Evolutionary conservation across 37 sponge, comb jelly and placozoan genomes (phyloP), one percentile per base, ranked within the genome.

Genomic region (Beroe ovata): DNA sequence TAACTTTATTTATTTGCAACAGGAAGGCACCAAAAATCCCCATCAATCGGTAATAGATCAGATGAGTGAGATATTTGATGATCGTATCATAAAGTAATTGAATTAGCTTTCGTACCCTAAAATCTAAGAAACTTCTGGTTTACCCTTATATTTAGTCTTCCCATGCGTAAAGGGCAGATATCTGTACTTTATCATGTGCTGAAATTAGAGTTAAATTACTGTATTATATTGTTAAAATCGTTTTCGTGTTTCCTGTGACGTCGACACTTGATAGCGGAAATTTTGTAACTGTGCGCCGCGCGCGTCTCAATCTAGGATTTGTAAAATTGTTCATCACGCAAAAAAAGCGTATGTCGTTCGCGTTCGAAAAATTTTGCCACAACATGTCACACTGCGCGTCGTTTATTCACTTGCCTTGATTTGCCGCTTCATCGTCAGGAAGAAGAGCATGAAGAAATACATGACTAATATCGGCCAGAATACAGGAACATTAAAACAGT

Each of bases 111-210:
- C 71, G 71, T 69, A 69, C 71, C 71, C 71, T 69, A 69, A 69
- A 6, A 36, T 35, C 38, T 69, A 69, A 28, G 63, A 62, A 62
- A 69, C 71, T 69, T 92, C 94, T 29, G 93, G 95, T 88, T 94
- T 96, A 18, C 95, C 94, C 42, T 90, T 90, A 89, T 96, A 96
- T 14, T 92, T 91, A 35, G 92, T 89, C 91, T 96, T 96, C 58
- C 97, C 97, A 38, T 96, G 91, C 11, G 94, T 64, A 64, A 96
- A 96, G 38, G 97, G 97, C n/a, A 96, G 92, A 88, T 96, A 96
- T 89, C 90, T 92, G 92, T 91, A 95, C 41, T 92, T 93, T 59
- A 96, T 93, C 97, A 96, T 96, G 69, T 96, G 97, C 94, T 94
- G 90, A n/a, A 60, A 42, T n/a, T n/a, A n/a, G n/a, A n/a, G n/a